Percentiles rank a stretch among this genome's conserved stretches.
phyloP scores from a whole-genome alignment of 2,113 vertebrate genomes.

The Theristicus caerulescens region DNA sequence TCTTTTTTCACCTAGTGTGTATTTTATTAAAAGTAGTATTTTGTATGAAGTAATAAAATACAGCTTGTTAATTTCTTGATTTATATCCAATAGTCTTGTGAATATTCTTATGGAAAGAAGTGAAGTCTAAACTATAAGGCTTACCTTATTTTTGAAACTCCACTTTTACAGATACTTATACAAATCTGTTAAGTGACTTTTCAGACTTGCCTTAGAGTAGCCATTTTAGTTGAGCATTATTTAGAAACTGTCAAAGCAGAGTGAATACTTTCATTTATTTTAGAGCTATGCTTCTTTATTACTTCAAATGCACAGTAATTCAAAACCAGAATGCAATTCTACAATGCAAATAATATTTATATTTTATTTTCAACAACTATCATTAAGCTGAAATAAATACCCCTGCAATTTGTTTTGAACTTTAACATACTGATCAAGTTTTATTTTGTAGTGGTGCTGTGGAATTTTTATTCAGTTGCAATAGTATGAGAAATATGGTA shows the following conservation, averaged over 20 bases:
- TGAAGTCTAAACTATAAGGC: background rate
- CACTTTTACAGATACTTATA: background rate
- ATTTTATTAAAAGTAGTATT: background rate
- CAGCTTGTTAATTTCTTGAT: background rate
- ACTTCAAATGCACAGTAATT: background rate
- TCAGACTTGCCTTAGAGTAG: background rate
- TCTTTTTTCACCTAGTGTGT: background rate
- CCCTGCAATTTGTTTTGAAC: background rate
- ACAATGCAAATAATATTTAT: background rate
- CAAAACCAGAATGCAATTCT: background rate
- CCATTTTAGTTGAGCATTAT: constrained; percentile 6
- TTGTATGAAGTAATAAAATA: background rate
- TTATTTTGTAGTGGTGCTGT: background rate
- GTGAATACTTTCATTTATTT: background rate
- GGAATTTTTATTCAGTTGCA: background rate
- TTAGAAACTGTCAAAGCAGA: background rate
- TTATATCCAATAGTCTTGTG: background rate
- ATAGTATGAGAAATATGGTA: background rate
- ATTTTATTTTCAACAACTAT: background rate
- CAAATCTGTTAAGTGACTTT: background rate
- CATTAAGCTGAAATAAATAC: background rate
- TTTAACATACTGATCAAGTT: background rate
- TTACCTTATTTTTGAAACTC: background rate
- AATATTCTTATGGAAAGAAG: background rate
- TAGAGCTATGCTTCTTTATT: background rate